Percentiles rank a stretch among this genome's conserved stretches.
These are phyloP conservation scores for Zootermopsis nevadensis DNA, from an alignment of 2,888 invertebrate species.

Conservation along the genomic window DNA sequence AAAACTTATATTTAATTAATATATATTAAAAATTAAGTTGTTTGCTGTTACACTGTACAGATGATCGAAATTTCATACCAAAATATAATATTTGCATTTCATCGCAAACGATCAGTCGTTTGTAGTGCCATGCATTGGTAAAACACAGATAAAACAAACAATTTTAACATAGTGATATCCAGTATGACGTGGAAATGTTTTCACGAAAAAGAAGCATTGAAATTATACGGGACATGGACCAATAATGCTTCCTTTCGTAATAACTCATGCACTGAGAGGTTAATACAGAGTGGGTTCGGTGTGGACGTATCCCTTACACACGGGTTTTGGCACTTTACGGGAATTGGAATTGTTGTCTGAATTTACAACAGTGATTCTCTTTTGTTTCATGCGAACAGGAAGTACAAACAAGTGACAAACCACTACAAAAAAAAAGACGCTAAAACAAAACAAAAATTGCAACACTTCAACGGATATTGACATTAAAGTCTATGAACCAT, in stretches of 20 bases:
- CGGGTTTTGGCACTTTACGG: background rate
- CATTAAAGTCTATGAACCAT: background rate
- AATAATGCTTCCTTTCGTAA: background rate
- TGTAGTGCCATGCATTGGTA: background rate
- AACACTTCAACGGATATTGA: background rate
- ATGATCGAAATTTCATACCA: background rate
- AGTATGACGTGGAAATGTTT: background rate
- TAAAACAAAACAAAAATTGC: background rate
- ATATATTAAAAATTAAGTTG: background rate
- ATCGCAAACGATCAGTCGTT: background rate
- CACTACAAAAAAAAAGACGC: background rate
- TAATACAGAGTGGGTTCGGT: background rate
- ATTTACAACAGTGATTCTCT: background rate
- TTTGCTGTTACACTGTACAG: background rate
- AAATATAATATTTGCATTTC: background rate
- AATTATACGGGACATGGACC: background rate
- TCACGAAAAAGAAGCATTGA: conserved; percentile 2
- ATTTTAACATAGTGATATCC: background rate
- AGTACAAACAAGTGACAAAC: too few relatives aligned
- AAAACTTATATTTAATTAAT: background rate
- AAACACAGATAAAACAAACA: conserved; percentile 1
- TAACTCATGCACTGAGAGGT: background rate
- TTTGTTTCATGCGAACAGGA: background rate
- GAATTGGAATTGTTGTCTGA: background rate
- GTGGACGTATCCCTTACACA: background rate